phyloP scores from a whole-genome alignment of 1,140 invertebrate genomes.

The Pseudomyrmex sp. region DNA sequence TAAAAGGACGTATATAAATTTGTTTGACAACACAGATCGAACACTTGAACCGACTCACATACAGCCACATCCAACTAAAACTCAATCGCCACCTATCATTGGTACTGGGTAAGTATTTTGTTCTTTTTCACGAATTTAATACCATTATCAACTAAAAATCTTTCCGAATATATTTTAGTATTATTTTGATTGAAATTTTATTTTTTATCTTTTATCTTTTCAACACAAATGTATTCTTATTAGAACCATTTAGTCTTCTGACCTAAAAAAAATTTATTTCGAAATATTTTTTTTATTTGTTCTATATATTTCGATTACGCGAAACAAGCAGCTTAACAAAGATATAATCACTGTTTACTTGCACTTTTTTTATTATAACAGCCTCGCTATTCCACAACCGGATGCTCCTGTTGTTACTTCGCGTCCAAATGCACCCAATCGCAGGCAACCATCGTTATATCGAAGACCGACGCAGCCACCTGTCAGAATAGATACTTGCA shows the following conservation, averaged over 20 bases:
- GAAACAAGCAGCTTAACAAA: too few relatives aligned
- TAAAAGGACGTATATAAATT: constrained; percentile 94
- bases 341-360: too few relatives aligned
- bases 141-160: not conserved
- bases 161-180: too few relatives aligned
- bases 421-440: constrained; percentile 67
- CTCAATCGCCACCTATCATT: constrained; percentile 75
- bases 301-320: too few relatives aligned
- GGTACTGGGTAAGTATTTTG: constrained; percentile 85
- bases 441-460: constrained; percentile 84
- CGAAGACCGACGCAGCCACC: constrained; percentile 88
- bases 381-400: constrained; percentile 80
- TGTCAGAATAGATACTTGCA: constrained; percentile 96
- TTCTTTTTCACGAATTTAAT: not conserved
- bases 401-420: constrained; percentile 71
- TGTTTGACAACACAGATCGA: constrained; percentile 88
- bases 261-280: not conserved
- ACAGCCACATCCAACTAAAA: constrained; percentile 79
- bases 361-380: constrained; percentile 27
- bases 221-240: not conserved
- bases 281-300: too few relatives aligned
- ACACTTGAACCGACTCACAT: constrained; percentile 58
- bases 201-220: not conserved
- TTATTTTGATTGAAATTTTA: not conserved
- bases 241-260: not conserved